Percentiles rank a stretch among this genome's conserved stretches.
phyloP scores from a whole-genome alignment of 2,113 vertebrate species.

The Prunella fulvescens region DNA sequence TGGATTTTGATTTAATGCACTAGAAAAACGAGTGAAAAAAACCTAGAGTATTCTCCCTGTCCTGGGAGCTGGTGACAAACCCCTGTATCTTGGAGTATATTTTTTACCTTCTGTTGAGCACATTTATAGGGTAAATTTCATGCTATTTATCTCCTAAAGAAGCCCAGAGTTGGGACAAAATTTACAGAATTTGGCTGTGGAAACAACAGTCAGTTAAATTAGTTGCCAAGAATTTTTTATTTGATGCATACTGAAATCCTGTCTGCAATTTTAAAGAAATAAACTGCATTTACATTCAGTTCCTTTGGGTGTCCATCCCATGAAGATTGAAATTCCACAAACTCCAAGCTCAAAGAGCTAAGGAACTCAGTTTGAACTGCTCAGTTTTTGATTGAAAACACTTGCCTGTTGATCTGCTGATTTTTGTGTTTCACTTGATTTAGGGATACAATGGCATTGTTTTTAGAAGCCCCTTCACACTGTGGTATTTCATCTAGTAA shows the following conservation, averaged over 20 bases:
- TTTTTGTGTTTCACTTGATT: neutral
- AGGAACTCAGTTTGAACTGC: neutral
- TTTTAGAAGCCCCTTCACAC: neutral
- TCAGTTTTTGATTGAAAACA: neutral
- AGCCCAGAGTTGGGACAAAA: slow-evolving; percentile 22
- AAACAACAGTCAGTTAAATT: neutral
- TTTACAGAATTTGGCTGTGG: neutral
- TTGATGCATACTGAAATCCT: neutral
- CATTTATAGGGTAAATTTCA: neutral
- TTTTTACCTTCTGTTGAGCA: neutral
- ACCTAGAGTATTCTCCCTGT: neutral
- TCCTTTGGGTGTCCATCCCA: neutral
- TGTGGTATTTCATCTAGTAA: neutral
- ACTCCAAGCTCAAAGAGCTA: neutral
- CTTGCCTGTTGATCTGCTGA: neutral
- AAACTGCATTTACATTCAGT: neutral
- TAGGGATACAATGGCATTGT: neutral
- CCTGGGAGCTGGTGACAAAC: neutral
- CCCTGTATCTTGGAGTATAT: neutral
- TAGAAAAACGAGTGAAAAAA: neutral
- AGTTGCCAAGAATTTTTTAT: slow-evolving; percentile 28
- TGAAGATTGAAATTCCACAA: neutral
- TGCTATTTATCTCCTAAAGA: slow-evolving; percentile 10
- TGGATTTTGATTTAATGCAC: neutral
- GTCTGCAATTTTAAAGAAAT: slow-evolving; percentile 6